These are phyloP conservation scores for Echiichthys vipera DNA, from an alignment of 2,797 vertebrate species.

Conservation along the genomic window DNA sequence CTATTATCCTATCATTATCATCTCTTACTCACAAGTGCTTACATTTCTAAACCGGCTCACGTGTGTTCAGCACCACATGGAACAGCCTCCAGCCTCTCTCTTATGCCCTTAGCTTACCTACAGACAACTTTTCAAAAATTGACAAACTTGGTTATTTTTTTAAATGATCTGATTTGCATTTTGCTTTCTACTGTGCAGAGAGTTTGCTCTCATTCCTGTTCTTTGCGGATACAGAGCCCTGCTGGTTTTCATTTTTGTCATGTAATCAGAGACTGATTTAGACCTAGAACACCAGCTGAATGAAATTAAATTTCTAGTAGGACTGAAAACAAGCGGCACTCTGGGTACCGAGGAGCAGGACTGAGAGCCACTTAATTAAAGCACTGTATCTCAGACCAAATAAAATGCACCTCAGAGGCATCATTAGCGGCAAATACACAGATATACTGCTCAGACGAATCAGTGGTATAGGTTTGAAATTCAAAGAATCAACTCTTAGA, in stretches of 20 bases:
- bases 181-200: slow-evolving; percentile 58
- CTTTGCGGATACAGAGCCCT: slow-evolving; percentile 68
- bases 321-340: slow-evolving; percentile 67
- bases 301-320: slow-evolving; percentile 72
- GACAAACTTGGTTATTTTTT: slow-evolving; percentile 61
- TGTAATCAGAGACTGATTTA: slow-evolving; percentile 81
- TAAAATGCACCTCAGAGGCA: slow-evolving; percentile 67
- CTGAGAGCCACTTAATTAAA: slow-evolving; percentile 72
- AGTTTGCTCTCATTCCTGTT: slow-evolving; percentile 58
- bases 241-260: slow-evolving; percentile 76
- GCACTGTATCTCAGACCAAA: slow-evolving; percentile 65
- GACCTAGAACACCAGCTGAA: slow-evolving; percentile 74
- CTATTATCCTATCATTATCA: slow-evolving; percentile 81
- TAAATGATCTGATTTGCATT: slow-evolving; percentile 73
- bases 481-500: slow-evolving; percentile 52
- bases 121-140: slow-evolving; percentile 50
- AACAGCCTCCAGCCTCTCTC: slow-evolving; percentile 55
- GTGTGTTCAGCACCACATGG: slow-evolving; percentile 39
- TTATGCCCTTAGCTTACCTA: slow-evolving; percentile 36
- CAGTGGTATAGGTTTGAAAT: slow-evolving; percentile 45
- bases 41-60: slow-evolving; percentile 62
- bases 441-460: slow-evolving; percentile 41
- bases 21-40: slow-evolving; percentile 75
- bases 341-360: slow-evolving; percentile 63
- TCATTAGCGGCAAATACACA: slow-evolving; percentile 61